A percentile compares a stretch with the other conserved stretches of the same genome.
These are phyloP conservation scores for Pantala flavescens DNA, from an alignment of 1,140 invertebrate genomes.

Conservation along the genomic window DNA sequence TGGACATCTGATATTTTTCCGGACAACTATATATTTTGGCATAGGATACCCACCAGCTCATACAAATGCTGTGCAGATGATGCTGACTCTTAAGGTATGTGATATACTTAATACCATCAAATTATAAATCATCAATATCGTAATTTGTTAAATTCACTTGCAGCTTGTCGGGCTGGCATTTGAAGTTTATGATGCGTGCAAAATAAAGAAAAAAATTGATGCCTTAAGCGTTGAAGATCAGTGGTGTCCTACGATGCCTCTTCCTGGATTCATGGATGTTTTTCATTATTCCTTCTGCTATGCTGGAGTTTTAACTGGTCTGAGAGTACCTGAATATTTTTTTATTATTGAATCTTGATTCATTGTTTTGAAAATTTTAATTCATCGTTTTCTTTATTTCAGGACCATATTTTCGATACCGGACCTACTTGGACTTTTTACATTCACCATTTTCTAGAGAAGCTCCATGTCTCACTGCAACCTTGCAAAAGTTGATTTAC, in stretches of 20 bases:
- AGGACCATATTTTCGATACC: slow-evolving; percentile 84
- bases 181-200: slow-evolving; percentile 64
- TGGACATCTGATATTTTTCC: slow-evolving; percentile 75
- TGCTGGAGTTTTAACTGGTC: slow-evolving; percentile 79
- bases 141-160: slow-evolving; percentile 9
- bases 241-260: slow-evolving; percentile 23
- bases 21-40: slow-evolving; percentile 63
- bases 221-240: slow-evolving; percentile 25
- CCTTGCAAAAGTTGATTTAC: slow-evolving; percentile 53
- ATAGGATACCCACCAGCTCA: slow-evolving; percentile 60
- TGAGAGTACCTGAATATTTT: slow-evolving; percentile 18
- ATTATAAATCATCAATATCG: slow-evolving; percentile 5
- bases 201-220: slow-evolving; percentile 34
- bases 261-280: slow-evolving; percentile 47
- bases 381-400: slow-evolving; percentile 8
- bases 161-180: slow-evolving; percentile 73
- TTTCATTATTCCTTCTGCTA: slow-evolving; percentile 79
- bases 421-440: slow-evolving; percentile 74
- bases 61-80: slow-evolving; percentile 85
- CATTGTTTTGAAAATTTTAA: background rate
- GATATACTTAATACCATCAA: background rate
- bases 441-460: slow-evolving; percentile 52
- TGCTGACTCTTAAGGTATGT: slow-evolving; percentile 67
- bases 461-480: slow-evolving; percentile 48
- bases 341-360: background rate